Conservation (phyloP, 1,140 invertebrate genomes). For the Ptiloglossa arizonensis region DNA sequence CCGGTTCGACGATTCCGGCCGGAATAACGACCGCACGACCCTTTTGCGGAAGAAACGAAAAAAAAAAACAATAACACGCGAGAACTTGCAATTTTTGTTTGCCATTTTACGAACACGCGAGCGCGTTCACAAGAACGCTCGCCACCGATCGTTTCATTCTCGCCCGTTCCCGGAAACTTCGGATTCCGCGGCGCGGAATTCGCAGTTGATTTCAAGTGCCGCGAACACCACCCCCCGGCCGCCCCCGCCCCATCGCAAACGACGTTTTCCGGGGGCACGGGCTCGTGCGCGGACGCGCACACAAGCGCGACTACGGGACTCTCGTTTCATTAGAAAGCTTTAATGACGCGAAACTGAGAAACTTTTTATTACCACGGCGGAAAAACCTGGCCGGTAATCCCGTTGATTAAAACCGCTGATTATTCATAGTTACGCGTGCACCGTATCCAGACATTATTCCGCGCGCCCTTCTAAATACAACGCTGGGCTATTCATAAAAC, state of each 20-base stretch:
- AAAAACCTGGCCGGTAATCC: slow-evolving; percentile 32
- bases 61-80: background rate
- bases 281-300: background rate
- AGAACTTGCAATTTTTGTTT: background rate
- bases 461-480: slow-evolving; percentile 39
- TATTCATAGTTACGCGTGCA: slow-evolving; percentile 43
- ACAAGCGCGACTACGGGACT: too few relatives aligned
- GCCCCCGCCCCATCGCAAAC: too few relatives aligned
- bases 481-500: slow-evolving; percentile 46
- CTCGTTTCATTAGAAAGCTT: slow-evolving; percentile 22
- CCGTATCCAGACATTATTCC: slow-evolving; percentile 25
- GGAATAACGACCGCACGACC: background rate
- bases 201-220: slow-evolving; percentile 9
- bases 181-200: background rate
- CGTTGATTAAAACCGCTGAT: slow-evolving; percentile 41
- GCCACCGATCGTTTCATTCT: background rate
- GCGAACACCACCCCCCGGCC: background rate
- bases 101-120: background rate
- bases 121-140: too few relatives aligned
- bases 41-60: background rate
- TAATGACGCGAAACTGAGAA: slow-evolving; percentile 36
- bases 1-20: background rate
- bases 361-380: slow-evolving; percentile 16
- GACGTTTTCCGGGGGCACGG: background rate
- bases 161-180: background rate